Conservation (phyloP, 2,113 vertebrate genomes). For the Gymnocephalus cernua region DNA sequence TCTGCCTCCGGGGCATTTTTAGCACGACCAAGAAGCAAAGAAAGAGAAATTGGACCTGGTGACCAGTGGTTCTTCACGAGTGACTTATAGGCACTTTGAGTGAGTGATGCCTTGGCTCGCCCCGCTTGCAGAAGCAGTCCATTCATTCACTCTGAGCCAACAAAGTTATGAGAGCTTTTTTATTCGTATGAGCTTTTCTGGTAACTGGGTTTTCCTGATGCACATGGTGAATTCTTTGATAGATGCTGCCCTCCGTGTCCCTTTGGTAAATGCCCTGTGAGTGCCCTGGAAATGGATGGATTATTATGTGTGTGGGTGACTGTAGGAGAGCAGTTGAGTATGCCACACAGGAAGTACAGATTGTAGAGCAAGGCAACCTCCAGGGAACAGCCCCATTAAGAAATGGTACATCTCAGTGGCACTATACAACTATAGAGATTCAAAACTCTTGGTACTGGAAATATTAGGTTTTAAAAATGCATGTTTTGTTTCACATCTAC, state of each 20-base stretch:
- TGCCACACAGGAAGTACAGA: constrained; percentile 68
- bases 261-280: constrained; percentile 78
- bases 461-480: constrained; percentile 40
- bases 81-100: constrained; percentile 80
- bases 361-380: constrained; percentile 52
- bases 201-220: constrained; percentile 79
- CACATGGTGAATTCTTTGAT: constrained; percentile 79
- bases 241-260: constrained; percentile 78
- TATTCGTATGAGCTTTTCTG: constrained; percentile 81
- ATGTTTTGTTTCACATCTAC: constrained; percentile 25
- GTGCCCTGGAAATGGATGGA: constrained; percentile 75
- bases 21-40: constrained; percentile 54
- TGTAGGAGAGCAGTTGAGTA: constrained; percentile 54
- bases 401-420: constrained; percentile 45
- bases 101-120: constrained; percentile 75
- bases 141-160: constrained; percentile 75
- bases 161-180: constrained; percentile 79
- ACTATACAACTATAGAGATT: constrained; percentile 1
- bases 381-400: constrained; percentile 44
- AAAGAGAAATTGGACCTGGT: constrained; percentile 74
- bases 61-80: constrained; percentile 75
- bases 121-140: constrained; percentile 60
- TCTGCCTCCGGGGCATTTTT: constrained; percentile 70
- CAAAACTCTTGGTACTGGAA: constrained; percentile 5
- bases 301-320: constrained; percentile 76